These are phyloP conservation scores for Botia kubotai DNA, from an alignment of 2,797 vertebrate species.

Conservation along the genomic window DNA sequence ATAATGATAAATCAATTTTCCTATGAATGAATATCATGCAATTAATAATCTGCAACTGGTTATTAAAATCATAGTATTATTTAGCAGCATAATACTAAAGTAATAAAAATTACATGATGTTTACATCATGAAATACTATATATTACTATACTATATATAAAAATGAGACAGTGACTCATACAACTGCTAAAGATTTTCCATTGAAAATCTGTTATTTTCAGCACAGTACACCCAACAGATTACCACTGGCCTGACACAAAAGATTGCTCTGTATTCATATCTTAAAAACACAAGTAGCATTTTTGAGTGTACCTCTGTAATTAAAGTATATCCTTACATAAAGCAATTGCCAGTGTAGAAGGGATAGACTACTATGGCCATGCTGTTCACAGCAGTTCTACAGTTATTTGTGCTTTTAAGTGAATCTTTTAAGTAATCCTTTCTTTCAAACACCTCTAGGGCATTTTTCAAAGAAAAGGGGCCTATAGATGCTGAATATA, in stretches of 20 bases:
- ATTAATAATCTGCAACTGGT: no score
- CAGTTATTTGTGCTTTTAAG: neutral
- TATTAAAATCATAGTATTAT: constrained; percentile 4
- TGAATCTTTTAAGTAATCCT: neutral
- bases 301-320: neutral
- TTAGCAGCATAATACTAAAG: neutral
- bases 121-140: no score
- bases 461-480: constrained; percentile 11
- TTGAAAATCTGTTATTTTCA: constrained; percentile 24
- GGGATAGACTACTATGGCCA: neutral
- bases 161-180: neutral
- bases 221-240: constrained; percentile 41
- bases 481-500: constrained; percentile 17
- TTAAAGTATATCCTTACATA: neutral
- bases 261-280: constrained; percentile 15
- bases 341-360: neutral
- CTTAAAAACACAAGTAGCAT: neutral
- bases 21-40: no score
- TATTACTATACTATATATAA: no score
- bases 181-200: constrained; percentile 13
- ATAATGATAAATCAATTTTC: no score
- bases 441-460: neutral
- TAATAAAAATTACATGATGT: no score
- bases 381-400: neutral
- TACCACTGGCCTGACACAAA: constrained; percentile 29